A percentile compares a stretch with the other conserved stretches of the same genome.
These are phyloP conservation scores for Eudemis profundana DNA, from an alignment of 2,888 invertebrate genomes.

Conservation along the genomic window DNA sequence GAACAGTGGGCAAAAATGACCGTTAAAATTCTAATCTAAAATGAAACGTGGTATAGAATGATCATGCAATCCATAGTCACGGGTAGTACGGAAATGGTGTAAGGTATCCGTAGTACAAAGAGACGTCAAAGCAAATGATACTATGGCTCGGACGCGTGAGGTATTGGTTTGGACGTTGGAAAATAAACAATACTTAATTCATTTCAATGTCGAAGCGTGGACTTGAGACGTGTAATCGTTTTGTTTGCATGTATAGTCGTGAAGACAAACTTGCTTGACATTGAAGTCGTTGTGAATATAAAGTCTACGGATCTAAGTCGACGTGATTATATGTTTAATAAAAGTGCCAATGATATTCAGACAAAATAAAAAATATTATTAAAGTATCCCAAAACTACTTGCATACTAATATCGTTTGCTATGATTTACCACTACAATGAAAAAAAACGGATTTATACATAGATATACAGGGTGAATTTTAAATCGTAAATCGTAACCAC, in stretches of 20 bases:
- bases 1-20: too few species aligned
- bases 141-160: background rate
- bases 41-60: too few species aligned
- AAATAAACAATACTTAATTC: background rate
- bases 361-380: background rate
- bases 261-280: slow-evolving; percentile 55
- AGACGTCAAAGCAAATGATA: background rate
- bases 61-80: slow-evolving; percentile 29
- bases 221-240: slow-evolving; percentile 54
- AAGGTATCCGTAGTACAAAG: background rate
- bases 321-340: background rate
- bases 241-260: slow-evolving; percentile 61
- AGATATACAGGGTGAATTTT: too few species aligned
- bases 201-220: slow-evolving; percentile 54
- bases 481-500: too few species aligned
- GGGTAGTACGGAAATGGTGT: background rate
- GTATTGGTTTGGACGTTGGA: background rate
- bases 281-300: slow-evolving; percentile 53
- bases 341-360: background rate
- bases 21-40: too few species aligned
- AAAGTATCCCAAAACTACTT: background rate
- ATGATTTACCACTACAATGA: background rate
- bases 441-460: background rate
- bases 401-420: background rate
- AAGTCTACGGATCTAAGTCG: too few species aligned